Conservation (phyloP, 2,888 invertebrate species). For the Cinara cedri region DNA sequence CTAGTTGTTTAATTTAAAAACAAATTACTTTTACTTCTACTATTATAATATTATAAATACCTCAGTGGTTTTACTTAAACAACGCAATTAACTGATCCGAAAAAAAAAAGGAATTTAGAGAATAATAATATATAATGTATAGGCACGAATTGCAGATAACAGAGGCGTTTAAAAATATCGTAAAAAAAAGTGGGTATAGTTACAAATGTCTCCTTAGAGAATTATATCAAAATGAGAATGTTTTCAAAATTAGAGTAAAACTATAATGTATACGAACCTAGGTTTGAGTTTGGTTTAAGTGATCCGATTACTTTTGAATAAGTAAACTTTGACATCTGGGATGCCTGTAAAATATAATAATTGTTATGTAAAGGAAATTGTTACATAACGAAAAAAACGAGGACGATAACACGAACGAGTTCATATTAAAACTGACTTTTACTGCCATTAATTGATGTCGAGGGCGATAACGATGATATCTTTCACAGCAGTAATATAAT, state of each 20-base stretch:
- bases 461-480: too few species aligned
- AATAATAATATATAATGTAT: not conserved
- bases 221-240: conserved; percentile 40
- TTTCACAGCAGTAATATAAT: too few species aligned
- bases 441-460: too few species aligned
- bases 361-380: not conserved
- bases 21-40: conserved; percentile 2
- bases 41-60: conserved; percentile 19
- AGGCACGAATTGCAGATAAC: conserved; percentile 10
- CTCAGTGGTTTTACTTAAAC: conserved; percentile 15
- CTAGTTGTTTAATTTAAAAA: too few species aligned
- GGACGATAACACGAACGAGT: too few species aligned
- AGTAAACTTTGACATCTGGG: conserved; percentile 9
- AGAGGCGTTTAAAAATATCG: conserved; percentile 28
- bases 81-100: conserved; percentile 16
- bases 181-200: conserved; percentile 11
- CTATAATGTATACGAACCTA: conserved; percentile 13
- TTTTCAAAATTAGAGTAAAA: not conserved
- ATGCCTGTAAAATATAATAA: conserved; percentile 11
- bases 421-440: too few species aligned
- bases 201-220: conserved; percentile 41
- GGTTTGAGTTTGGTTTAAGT: not conserved
- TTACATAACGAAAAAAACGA: too few species aligned
- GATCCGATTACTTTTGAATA: conserved; percentile 16
- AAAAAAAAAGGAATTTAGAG: conserved; percentile 36